Base-by-base conservation (phyloP, 2,113 vertebrate genomes). In the Pionites leucogaster region DNA sequence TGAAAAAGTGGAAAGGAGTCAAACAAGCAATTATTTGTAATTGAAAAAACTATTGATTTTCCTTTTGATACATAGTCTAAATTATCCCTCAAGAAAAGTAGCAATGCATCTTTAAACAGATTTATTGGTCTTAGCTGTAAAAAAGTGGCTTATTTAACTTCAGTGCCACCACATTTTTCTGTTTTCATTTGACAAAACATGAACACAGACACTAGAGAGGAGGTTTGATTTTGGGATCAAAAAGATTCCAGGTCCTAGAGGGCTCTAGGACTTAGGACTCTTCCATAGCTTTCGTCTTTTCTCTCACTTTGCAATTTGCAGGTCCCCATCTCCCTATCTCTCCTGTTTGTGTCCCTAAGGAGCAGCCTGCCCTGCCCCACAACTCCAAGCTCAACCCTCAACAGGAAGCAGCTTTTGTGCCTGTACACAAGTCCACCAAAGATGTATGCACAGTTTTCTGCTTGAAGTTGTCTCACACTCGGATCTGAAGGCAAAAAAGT, bases 71-170 rank as follows among this genome's bases (percentile, higher is more conserved):
- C 97, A 98, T 98, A 96, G 97, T 97, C 97, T 98, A 98, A 98
- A 98, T 98, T 98, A 98, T 98, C 97, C 98, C 97, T 97, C 97
- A 98, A 98, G 98, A 98, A 98, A 98, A 98, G 98, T 97, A 97
- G 97, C 93, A 98, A 98, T 98, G 98, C 94, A 98, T 98, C 98
- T 98, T 98, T 98, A 98, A 98, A 97, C 96, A 98, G 98, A 98
- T 98, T 97, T 98, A 98, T 98, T 98, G 93, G 95, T 94, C 95
- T 94, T 96, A 89, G 95, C 84, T 96, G 82, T 96, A 94, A 86
- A 97, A 97, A 96, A 91, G 92, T 88, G 82, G 97, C 93, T 98
- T 98, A 98, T 98, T 98, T 98, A 98, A 98, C 96, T 95, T 97
- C 93, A 92, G 24, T 83, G 87, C 85, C 93, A 97, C 95, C 96